phyloP scores from a whole-genome alignment of 2,797 vertebrate species.

The Acanthurus tractus region DNA sequence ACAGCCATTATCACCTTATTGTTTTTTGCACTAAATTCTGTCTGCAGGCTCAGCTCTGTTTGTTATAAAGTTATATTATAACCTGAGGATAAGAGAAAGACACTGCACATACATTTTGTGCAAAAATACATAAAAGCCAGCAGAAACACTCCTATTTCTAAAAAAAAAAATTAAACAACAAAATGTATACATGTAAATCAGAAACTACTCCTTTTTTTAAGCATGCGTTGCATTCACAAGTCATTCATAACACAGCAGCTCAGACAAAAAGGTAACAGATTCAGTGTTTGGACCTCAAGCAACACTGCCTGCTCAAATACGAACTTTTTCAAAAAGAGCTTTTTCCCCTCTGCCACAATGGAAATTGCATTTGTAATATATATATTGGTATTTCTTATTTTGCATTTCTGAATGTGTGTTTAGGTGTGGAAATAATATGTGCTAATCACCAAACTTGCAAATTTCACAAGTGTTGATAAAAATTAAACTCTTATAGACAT shows the following conservation, averaged over 20 bases:
- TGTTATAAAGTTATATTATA: conserved; percentile 75
- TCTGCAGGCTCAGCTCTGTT: conserved; percentile 63
- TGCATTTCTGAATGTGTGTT: conserved; percentile 12
- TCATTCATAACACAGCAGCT: conserved; percentile 21
- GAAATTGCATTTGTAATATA: conserved; percentile 10
- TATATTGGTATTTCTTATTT: conserved; percentile 3
- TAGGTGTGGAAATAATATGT: conserved; percentile 6
- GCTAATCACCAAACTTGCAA: conserved; percentile 16
- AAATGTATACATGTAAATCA: conserved; percentile 34
- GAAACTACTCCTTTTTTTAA: conserved; percentile 28
- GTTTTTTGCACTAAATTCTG: conserved; percentile 63
- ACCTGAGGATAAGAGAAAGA: conserved; percentile 63
- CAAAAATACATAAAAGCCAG: conserved; percentile 60
- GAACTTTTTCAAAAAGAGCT: conserved; percentile 11
- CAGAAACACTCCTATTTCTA: conserved; percentile 16
- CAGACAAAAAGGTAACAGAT: background rate
- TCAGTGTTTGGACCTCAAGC: conserved; percentile 15
- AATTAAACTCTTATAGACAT: conserved; percentile 33
- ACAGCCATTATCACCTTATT: conserved; percentile 67
- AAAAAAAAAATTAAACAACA: no score
- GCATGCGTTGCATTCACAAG: conserved; percentile 25
- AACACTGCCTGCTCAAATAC: conserved; percentile 18
- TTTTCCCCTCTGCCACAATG: conserved; percentile 1
- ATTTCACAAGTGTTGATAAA: conserved; percentile 16
- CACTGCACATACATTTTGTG: conserved; percentile 48